Percentiles rank a stretch among this genome's conserved stretches.
phyloP scores from a whole-genome alignment of 1,140 invertebrate species.

The Megathymus violae region DNA sequence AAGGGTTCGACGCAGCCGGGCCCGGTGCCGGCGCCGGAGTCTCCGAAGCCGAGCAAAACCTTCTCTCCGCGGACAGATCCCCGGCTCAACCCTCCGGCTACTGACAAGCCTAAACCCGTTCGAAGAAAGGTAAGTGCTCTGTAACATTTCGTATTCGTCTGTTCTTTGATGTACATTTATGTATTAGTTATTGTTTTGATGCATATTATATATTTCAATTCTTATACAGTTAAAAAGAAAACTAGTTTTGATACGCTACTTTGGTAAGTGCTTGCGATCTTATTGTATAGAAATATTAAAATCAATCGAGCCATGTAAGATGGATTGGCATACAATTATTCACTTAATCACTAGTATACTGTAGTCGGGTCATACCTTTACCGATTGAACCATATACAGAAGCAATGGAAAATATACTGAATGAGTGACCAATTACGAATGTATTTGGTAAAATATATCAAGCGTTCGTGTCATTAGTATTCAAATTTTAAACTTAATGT shows the following conservation, averaged over 20 bases:
- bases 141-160: not conserved
- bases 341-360: too few relatives aligned
- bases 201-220: too few relatives aligned
- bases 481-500: not conserved
- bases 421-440: too few relatives aligned
- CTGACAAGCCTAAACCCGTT: slow-evolving; percentile 78
- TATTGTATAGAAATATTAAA: not conserved
- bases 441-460: too few relatives aligned
- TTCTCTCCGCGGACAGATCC: slow-evolving; percentile 66
- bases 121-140: slow-evolving; percentile 73
- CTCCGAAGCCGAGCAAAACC: slow-evolving; percentile 49
- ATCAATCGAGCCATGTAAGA: too few relatives aligned
- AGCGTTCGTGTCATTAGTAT: too few relatives aligned
- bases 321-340: too few relatives aligned
- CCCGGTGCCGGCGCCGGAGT: slow-evolving; percentile 38
- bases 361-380: too few relatives aligned
- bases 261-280: not conserved
- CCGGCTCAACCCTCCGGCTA: slow-evolving; percentile 75
- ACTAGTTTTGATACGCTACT: too few relatives aligned
- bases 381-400: not conserved
- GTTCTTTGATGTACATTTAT: too few relatives aligned
- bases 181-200: too few relatives aligned
- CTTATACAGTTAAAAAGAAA: too few relatives aligned
- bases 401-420: not conserved
- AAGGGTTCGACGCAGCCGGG: slow-evolving; percentile 55